A percentile compares a stretch with the other conserved stretches of the same genome.
Evolutionary conservation across 2,113 vertebrate species (phyloP).

Genomic region (Ctenomys sociabilis): DNA sequence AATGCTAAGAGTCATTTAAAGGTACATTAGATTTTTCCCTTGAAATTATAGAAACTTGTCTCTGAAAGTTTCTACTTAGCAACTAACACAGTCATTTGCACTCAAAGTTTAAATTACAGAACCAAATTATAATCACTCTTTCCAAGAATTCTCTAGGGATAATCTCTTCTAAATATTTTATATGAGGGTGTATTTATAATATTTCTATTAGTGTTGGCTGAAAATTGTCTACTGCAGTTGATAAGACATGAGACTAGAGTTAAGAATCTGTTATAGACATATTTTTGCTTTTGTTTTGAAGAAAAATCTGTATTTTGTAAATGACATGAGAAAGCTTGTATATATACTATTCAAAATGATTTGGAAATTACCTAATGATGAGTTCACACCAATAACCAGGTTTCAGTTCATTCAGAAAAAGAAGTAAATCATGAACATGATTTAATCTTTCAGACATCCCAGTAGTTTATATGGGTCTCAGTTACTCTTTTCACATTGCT

Average conservation of each 20-base stretch:
- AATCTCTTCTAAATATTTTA: not conserved
- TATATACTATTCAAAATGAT: not conserved
- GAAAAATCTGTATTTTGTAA: not conserved
- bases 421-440: not conserved
- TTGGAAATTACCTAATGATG: constrained; percentile 23
- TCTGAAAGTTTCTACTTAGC: not conserved
- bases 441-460: not conserved
- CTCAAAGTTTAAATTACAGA: not conserved
- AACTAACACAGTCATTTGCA: not conserved
- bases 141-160: not conserved
- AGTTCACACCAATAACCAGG: not conserved
- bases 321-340: not conserved
- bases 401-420: not conserved
- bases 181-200: not conserved
- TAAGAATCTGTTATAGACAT: not conserved
- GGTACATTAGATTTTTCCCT: not conserved
- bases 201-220: not conserved
- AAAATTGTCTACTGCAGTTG: not conserved
- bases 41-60: not conserved
- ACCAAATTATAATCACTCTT: not conserved
- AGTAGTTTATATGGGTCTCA: not conserved
- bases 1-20: not conserved
- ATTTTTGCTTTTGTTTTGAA: constrained; percentile 11
- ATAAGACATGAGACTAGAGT: not conserved
- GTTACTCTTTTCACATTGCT: too few species aligned